Evolutionary conservation across 2,113 vertebrate species (phyloP), one percentile per base, ranked within the genome.

Genomic region (Onychostoma macrolepis): DNA sequence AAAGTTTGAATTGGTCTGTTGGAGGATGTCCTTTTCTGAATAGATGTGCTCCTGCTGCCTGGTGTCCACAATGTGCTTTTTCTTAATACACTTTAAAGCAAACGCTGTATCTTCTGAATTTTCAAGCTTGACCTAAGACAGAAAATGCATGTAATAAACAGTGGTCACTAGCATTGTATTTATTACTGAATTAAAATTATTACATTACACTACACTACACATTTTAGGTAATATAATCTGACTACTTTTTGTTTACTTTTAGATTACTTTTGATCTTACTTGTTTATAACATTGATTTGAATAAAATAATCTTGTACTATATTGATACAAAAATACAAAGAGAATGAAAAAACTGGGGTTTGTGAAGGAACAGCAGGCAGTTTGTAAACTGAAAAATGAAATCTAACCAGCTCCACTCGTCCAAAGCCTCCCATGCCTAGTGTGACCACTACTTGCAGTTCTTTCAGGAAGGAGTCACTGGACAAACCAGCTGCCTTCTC

Each of bases 381-480:
- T 56, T 56, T 58, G 8, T 58, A 1, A 21, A 24, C 21, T 58
- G 56, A 24, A 24, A 58, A 58, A 24, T 78, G 2, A 36, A 63
- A 19, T 50, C 96, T 96, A 96, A 99, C 98, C 95, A 99, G 96
- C 90, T 98, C 97, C 87, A 99, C 97, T 93, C 98, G 96, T 92
- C 98, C 98, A 88, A 99, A 99, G 88, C 98, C 97, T 91, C 97
- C 98, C 91, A 97, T 95, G 85, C 97, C 97, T 90, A 99, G 92
- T n/a, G 97, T 99, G 9, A 96, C 94, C 38, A 99, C 92, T 91
- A 97, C 91, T 91, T 98, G 94, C 79, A 99, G 95, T 85, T 96
- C 93, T 91, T 96, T 93, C 93, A 98, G 96, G 50, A 97, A 97
- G 80, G 92, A 93, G 15, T 92, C 92, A 71, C 91, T 84, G 80